Conservation (phyloP, 2,888 invertebrate species). For the Agonopterix heracliana region DNA sequence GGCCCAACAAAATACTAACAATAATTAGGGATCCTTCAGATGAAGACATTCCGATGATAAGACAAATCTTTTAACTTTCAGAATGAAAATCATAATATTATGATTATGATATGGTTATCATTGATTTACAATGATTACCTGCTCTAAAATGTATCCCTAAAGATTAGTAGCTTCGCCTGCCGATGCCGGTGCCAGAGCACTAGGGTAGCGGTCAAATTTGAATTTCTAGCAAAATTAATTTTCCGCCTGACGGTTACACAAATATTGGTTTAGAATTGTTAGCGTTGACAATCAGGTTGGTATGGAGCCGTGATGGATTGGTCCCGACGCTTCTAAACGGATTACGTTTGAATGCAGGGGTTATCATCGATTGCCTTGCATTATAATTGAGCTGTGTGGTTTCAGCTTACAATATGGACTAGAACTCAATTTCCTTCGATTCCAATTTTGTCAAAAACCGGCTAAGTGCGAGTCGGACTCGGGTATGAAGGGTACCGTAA, state of each 20-base stretch:
- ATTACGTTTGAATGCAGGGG: too few species aligned
- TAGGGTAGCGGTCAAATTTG: slow-evolving; percentile 1
- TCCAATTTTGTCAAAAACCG: background rate
- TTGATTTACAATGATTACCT: background rate
- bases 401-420: too few species aligned
- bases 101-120: background rate
- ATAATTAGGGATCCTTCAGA: too few species aligned
- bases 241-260: background rate
- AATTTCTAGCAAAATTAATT: slow-evolving; percentile 3
- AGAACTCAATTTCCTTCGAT: background rate
- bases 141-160: background rate
- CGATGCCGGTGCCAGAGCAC: background rate
- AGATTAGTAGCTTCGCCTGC: background rate
- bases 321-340: too few species aligned
- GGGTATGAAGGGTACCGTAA: background rate
- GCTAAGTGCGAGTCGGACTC: background rate
- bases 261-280: background rate
- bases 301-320: background rate
- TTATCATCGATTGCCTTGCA: too few species aligned
- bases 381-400: too few species aligned
- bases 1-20: too few species aligned
- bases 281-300: background rate
- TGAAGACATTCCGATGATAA: too few species aligned
- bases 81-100: too few species aligned
- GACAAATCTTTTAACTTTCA: too few species aligned